A percentile compares a stretch with the other conserved stretches of the same genome.
Evolutionary conservation across 92 coral and sea anemone species (phyloP).

Genomic region (Actinostola sp.): DNA sequence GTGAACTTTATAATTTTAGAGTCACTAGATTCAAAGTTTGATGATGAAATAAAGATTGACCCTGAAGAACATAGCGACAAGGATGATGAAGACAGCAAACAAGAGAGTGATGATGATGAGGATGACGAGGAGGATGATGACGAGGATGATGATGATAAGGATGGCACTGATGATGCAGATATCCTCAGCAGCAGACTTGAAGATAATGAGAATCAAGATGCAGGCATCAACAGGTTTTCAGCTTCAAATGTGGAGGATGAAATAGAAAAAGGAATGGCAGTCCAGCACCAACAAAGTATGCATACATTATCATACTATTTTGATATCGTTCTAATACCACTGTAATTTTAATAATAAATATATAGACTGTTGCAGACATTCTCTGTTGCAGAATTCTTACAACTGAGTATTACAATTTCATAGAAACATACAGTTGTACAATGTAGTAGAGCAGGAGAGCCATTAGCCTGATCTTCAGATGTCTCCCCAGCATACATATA

Average conservation of each 20-base stretch:
- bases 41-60: slow-evolving; percentile 1
- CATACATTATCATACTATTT: background rate
- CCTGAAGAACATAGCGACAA: slow-evolving; percentile 7
- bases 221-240: slow-evolving; percentile 63
- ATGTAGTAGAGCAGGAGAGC: too few relatives aligned
- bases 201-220: slow-evolving; percentile 38
- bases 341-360: background rate
- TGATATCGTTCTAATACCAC: too few relatives aligned
- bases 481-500: too few relatives aligned
- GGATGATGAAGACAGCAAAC: slow-evolving; percentile 12
- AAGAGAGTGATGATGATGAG: background rate
- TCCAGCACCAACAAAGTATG: slow-evolving; percentile 85
- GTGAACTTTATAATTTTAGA: too few relatives aligned
- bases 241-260: slow-evolving; percentile 67
- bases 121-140: slow-evolving; percentile 14
- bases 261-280: slow-evolving; percentile 83
- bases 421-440: too few relatives aligned
- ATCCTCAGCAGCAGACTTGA: background rate
- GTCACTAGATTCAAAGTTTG: too few relatives aligned
- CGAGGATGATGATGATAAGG: slow-evolving; percentile 29
- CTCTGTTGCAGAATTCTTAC: too few relatives aligned
- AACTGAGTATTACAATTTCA: too few relatives aligned
- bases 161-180: slow-evolving; percentile 24
- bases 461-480: too few relatives aligned
- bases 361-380: too few relatives aligned